Evolutionary conservation across 2,797 vertebrate genomes (phyloP).

Genomic region (Decapterus maruadsi): DNA sequence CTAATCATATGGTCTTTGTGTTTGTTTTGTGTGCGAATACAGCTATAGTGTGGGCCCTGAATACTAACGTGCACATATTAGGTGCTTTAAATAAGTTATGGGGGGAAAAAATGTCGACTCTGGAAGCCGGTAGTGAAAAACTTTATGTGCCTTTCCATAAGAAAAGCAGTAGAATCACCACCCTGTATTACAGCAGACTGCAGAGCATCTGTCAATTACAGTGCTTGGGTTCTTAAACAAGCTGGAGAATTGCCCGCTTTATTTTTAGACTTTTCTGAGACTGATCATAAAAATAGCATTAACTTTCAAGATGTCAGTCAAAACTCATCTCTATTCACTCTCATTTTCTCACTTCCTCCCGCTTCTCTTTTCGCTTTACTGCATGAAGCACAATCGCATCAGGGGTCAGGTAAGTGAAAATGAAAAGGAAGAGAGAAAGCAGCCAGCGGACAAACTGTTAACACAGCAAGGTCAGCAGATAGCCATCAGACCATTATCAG

Average conservation of each 20-base stretch:
- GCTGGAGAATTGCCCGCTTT: conserved; percentile 18
- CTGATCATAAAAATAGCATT: conserved; percentile 41
- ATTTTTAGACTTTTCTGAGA: conserved; percentile 15
- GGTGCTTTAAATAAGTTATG: conserved; percentile 18
- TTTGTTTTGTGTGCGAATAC: neutral
- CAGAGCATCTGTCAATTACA: conserved; percentile 27
- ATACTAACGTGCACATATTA: conserved; percentile 6
- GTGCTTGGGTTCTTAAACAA: conserved; percentile 35
- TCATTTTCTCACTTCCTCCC: neutral
- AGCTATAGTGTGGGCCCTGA: conserved; percentile 5
- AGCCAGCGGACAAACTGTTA: conserved; percentile 61
- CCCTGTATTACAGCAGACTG: conserved; percentile 1
- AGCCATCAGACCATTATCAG: conserved; percentile 66
- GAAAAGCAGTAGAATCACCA: conserved; percentile 23
- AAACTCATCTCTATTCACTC: neutral
- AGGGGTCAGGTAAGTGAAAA: conserved; percentile 58
- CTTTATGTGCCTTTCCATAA: conserved; percentile 1
- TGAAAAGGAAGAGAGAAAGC: conserved; percentile 42
- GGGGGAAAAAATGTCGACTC: neutral
- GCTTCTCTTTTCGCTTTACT: conserved; percentile 23
- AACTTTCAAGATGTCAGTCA: conserved; percentile 46
- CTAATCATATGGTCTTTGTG: conserved; percentile 9
- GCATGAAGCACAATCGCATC: conserved; percentile 45
- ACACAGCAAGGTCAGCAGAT: conserved; percentile 75
- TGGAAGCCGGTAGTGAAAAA: conserved; percentile 17